Evolutionary conservation across 2,113 vertebrate species (phyloP), one percentile per base, ranked within the genome.

Genomic region (Phycodurus eques): DNA sequence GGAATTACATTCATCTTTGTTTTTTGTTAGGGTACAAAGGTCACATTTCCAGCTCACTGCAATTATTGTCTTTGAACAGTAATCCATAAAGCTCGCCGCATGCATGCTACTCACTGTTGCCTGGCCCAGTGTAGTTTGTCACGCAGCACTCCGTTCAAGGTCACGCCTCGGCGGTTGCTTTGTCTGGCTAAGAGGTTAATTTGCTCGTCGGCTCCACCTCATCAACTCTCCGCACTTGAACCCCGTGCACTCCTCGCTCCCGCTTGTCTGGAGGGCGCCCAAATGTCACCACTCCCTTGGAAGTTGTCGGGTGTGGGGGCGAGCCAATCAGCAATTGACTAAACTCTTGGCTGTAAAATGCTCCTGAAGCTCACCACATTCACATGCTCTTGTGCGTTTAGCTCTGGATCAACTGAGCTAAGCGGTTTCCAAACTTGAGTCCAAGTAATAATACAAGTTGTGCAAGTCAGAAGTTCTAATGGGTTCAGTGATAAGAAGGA

Each of bases 121-220:
- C 71, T 85, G 70, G 71, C 70, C 59, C 61, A 81, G 86, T 86
- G 71, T 84, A 83, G 79, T 76, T 76, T 73, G 80, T 86, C 74
- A 78, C 53, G 68, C 80, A 82, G 72, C 78, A 68, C 72, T 76
- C 64, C 49, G 56, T 80, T 83, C 85, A 90, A 91, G 88, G 89
- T 89, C 86, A 80, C 70, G 71, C 71, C 47, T 39, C 85, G 85
- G 77, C 76, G 77, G 71, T 71, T 15, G 80, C 85, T 88, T 80
- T 83, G 85, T 89, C 85, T 83, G 81, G 73, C 80, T 87, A 73
- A 88, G 83, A 82, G 80, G 83, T 89, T 88, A 81, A 89, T 90
- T 89, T 85, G 85, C 86, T 90, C 86, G 83, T 88, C 76, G 75
- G 86, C 88, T 80, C 85, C 90, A 88, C 84, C 89, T 90, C 89